Evolutionary conservation across 2,888 invertebrate species (phyloP), one percentile per base, ranked within the genome.

Genomic region (Archaeoteleia sp.): DNA sequence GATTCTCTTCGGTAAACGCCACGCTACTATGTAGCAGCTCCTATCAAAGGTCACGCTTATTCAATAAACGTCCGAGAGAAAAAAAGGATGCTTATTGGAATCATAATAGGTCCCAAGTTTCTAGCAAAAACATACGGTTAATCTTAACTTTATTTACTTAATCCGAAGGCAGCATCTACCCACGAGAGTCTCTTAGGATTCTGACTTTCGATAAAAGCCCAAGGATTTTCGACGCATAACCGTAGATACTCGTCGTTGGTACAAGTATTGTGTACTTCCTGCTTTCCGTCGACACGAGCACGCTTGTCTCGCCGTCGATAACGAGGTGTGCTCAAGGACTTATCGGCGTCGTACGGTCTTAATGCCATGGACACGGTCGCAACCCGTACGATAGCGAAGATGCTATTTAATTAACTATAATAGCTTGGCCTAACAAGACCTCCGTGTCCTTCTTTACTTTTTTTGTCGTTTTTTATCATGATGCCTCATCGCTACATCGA

Each of bases 361-460:
- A 68, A 63, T 58, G 68, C 68, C 48, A 45, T 57, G 68, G 58
- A 63, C 68, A 63, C 63, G 68, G 68, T 55, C 63, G 63, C 68
- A 49, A 45, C 54, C 63, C 62, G 45, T 62, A 49, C 63, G 58
- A 68, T 63, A 63, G 58, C 43, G 27, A 67, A 53, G 58, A 68
- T 54, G 63, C 63, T 68, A 68, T 68, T 68, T 68, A 68, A 68
- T 68, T 68, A 68, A 63, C 58, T 63, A 63, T 63, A 68, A 68
- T 63, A 68, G 58, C 62, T 58, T 32, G 57, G 57, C 23, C 35
- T 67, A 67, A 58, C 62, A 67, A 67, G 67, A 67, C 48, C 62
- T 53, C 58, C 58, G 43, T 51, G 48, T 62, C 17, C 27, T 25
- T 27, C 10, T 25, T 27, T 20, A n/a, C n/a, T n/a, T n/a, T n/a